Conservation (phyloP, 2,888 invertebrate species). For the Eupsilia transversa region DNA sequence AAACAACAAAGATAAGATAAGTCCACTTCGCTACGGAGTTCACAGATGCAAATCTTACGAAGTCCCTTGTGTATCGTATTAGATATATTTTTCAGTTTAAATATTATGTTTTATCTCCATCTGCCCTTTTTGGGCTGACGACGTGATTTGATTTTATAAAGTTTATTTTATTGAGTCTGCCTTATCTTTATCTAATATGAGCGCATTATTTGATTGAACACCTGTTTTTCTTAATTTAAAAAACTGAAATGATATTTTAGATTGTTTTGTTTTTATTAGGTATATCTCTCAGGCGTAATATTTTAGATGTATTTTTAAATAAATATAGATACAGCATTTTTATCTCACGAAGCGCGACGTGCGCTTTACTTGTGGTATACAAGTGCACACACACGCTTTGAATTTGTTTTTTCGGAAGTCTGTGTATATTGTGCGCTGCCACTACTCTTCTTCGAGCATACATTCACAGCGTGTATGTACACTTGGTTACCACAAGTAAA, state of each 20-base stretch:
- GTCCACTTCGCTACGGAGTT: conserved; percentile 21
- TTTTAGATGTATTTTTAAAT: background rate
- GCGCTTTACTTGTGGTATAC: too few relatives aligned
- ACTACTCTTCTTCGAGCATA: too few relatives aligned
- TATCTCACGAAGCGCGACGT: too few relatives aligned
- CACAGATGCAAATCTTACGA: conserved; percentile 54
- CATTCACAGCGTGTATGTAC: too few relatives aligned
- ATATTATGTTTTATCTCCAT: conserved; percentile 21
- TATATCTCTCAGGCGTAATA: background rate
- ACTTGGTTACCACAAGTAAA: too few relatives aligned
- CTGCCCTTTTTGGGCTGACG: conserved; percentile 16
- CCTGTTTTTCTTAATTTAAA: conserved; percentile 4
- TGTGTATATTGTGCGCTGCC: too few relatives aligned
- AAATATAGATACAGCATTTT: too few relatives aligned
- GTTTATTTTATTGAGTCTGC: conserved; percentile 18
- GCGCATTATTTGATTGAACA: conserved; percentile 7
- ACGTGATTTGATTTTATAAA: conserved; percentile 36
- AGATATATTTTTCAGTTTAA: conserved; percentile 36
- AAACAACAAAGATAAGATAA: conserved; percentile 30
- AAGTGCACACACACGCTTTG: too few relatives aligned
- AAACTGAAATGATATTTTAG: background rate
- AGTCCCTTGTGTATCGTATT: conserved; percentile 23
- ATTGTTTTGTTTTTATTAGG: background rate
- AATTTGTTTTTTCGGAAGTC: too few relatives aligned
- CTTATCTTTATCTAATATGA: conserved; percentile 4